phyloP scores from a whole-genome alignment of 2,113 vertebrate genomes.

The Tachuris rubrigastra region DNA sequence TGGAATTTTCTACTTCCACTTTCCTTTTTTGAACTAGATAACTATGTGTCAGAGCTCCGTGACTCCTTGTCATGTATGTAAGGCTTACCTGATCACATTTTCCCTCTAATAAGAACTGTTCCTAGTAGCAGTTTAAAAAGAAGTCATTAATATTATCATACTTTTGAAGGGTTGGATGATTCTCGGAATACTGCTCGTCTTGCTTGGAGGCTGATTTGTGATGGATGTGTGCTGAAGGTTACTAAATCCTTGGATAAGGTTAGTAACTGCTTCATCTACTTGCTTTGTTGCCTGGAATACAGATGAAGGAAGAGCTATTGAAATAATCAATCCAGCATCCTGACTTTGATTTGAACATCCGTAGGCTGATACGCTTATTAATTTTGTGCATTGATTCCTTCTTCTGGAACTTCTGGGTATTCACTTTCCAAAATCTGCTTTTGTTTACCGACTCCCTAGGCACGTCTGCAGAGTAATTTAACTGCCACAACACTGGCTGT shows the following conservation, averaged over 20 bases:
- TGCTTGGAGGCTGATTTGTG: constrained; percentile 87
- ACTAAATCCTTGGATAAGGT: constrained; percentile 88
- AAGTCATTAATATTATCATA: background rate
- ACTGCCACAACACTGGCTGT: constrained; percentile 29
- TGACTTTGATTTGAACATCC: background rate
- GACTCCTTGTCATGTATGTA: background rate
- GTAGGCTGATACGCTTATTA: background rate
- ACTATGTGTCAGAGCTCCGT: background rate
- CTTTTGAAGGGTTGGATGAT: constrained; percentile 87
- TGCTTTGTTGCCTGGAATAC: background rate
- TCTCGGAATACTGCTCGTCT: constrained; percentile 90
- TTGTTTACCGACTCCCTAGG: constrained; percentile 69
- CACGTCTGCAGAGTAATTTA: constrained; percentile 47
- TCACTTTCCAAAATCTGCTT: constrained; percentile 59
- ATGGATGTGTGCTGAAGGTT: constrained; percentile 89
- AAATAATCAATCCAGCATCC: background rate
- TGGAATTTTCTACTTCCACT: background rate
- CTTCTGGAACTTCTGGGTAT: constrained; percentile 29
- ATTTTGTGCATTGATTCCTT: constrained; percentile 3
- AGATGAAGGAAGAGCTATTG: background rate
- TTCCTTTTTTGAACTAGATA: background rate
- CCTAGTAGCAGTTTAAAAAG: background rate
- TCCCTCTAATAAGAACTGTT: background rate
- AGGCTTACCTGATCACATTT: background rate
- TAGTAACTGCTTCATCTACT: constrained; percentile 71